Evolutionary conservation across 92 coral and sea anemone genomes (phyloP).

Genomic region (Umimayanthus chanpuru): DNA sequence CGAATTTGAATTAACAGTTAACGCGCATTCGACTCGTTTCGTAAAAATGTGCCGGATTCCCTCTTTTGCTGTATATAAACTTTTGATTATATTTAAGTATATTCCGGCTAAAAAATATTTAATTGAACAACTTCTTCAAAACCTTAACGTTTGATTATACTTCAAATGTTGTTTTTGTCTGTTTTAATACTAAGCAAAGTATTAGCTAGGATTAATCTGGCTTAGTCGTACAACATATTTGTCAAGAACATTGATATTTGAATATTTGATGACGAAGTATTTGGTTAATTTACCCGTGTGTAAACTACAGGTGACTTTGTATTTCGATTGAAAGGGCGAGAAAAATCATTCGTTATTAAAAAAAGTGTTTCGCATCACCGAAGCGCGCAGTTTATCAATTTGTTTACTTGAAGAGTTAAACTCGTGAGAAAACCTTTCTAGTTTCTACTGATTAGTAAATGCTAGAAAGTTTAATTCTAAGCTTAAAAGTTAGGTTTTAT

Average conservation of each 20-base stretch:
- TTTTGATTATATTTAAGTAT: background rate
- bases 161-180: background rate
- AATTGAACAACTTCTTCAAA: background rate
- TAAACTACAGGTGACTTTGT: background rate
- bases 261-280: conserved; percentile 14
- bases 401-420: background rate
- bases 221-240: background rate
- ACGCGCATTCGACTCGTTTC: background rate
- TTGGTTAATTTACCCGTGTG: background rate
- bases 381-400: background rate
- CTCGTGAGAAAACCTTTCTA: background rate
- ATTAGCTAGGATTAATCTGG: background rate
- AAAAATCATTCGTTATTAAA: background rate
- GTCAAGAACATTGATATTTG: background rate
- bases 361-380: background rate
- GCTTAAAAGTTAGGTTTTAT: too few relatives aligned
- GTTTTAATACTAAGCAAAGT: background rate
- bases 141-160: background rate
- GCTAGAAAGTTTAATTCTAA: too few relatives aligned
- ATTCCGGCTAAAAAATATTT: background rate
- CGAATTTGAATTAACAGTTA: background rate
- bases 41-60: background rate
- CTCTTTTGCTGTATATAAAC: too few relatives aligned
- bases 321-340: background rate
- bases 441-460: too few relatives aligned